These are phyloP conservation scores for Cantharis lateralis DNA, from an alignment of 2,888 invertebrate genomes.

Conservation along the genomic window DNA sequence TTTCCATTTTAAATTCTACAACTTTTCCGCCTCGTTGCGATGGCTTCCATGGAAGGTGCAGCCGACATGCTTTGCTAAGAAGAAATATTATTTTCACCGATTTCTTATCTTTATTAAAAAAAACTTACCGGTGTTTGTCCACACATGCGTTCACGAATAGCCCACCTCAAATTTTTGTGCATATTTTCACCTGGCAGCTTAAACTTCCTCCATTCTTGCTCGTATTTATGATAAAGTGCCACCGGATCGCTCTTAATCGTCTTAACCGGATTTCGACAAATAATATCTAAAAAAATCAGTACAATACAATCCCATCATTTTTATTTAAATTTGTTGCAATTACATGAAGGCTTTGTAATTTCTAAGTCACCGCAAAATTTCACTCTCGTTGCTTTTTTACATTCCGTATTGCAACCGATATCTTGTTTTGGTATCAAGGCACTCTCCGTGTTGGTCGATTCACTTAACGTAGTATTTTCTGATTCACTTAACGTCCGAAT, in stretches of 20 bases:
- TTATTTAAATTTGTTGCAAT: neutral
- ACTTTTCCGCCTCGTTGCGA: neutral
- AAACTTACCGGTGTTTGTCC: constrained; percentile 51
- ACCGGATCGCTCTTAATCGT: constrained; percentile 70
- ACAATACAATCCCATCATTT: neutral
- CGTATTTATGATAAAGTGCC: constrained; percentile 76
- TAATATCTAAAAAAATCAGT: constrained; percentile 8
- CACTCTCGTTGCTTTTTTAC: neutral
- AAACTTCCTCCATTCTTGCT: constrained; percentile 73
- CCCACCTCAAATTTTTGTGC: constrained; percentile 71
- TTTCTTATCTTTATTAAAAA: neutral
- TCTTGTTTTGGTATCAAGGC: neutral
- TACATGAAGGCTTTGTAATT: neutral
- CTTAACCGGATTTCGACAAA: constrained; percentile 8
- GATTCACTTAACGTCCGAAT: neutral
- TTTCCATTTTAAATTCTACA: neutral
- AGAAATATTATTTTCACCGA: neutral
- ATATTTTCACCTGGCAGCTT: constrained; percentile 76
- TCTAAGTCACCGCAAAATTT: neutral
- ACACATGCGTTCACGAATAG: constrained; percentile 70
- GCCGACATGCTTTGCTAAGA: neutral
- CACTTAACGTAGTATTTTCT: neutral
- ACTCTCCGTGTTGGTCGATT: neutral
- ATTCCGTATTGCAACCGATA: neutral
- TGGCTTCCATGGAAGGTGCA: constrained; percentile 10